Evolutionary conservation across 2,797 vertebrate species (phyloP).

Genomic region (Neostethus bicornis): DNA sequence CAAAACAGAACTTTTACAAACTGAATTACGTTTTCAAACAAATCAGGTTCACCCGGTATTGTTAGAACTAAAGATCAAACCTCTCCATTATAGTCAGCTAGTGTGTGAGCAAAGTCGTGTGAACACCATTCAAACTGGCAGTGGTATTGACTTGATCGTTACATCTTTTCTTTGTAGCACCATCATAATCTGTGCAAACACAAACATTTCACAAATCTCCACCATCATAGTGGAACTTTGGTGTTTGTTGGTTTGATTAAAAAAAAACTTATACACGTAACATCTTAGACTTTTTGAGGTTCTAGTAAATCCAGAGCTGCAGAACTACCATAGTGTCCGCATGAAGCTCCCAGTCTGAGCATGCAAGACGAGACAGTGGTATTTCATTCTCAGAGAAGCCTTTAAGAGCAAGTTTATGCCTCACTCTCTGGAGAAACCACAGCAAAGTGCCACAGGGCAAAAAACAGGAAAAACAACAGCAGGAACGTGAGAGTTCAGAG

Average conservation of each 20-base stretch:
- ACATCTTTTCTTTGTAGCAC: constrained; percentile 2
- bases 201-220: constrained; percentile 21
- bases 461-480: constrained; percentile 75
- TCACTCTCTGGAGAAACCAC: constrained; percentile 66
- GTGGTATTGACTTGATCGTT: constrained; percentile 16
- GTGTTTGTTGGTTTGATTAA: constrained; percentile 2
- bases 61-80: constrained; percentile 20
- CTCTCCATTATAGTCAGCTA: constrained; percentile 7
- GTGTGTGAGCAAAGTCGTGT: constrained; percentile 27
- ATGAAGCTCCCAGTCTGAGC: constrained; percentile 59
- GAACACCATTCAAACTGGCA: constrained; percentile 39
- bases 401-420: constrained; percentile 66
- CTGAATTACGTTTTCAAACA: neutral
- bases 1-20: neutral
- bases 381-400: constrained; percentile 65
- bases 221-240: neutral
- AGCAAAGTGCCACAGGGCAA: constrained; percentile 71
- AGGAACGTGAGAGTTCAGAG: constrained; percentile 59
- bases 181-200: constrained; percentile 21
- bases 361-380: constrained; percentile 67
- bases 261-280: neutral
- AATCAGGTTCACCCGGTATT: neutral
- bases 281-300: constrained; percentile 10
- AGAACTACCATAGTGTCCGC: constrained; percentile 41
- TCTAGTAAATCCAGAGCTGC: constrained; percentile 37